Base-by-base conservation (phyloP, 1,140 invertebrate genomes). In the Solenopsis fugax region DNA sequence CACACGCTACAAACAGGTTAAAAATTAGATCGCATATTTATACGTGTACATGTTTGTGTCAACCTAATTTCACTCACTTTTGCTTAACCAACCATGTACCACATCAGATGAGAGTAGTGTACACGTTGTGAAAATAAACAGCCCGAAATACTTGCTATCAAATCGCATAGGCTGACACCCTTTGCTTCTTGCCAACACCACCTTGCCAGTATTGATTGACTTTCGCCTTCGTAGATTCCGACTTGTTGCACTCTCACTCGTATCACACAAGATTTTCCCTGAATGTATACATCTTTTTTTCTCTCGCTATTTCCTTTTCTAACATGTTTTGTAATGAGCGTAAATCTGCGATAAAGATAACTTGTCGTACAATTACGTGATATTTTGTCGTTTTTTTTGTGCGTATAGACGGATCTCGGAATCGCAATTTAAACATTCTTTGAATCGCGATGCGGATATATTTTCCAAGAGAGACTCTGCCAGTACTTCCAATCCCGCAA, bases 341-440 rank as follows among this genome's bases (percentile, higher is more conserved):
- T n/a, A 24, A 24, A 24, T 10, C 6, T 2, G 50, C n/a, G n/a
- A 45, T 24, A 48, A 18, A 5, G 21, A 45, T 56, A 67, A n/a
- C 24, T 45, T 9, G 29, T 48, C 13, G n/a, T 21, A 16, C 13
- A 41, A 18, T 29, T 0, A 56, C 58, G 67, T 58, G 21, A 81
- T n/a, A 16, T 62, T 45, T 75, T 45, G 18, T 60, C 13, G 52
- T 82, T 58, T 90, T 90, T 50, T 45, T 67, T 71, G 10, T 86
- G n/a, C 58, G 29, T 24, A 41, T 48, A 95, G 94, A 92, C 92
- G 95, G 81, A 89, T 95, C 41, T 89, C 94, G 65, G 94, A 95
- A 82, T 93, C 94, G 21, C 94, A 93, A 72, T 95, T 95, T 87
- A 92, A 92, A 81, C 94, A 92, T 72, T 93, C 94, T 37, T 82